A percentile compares a stretch with the other conserved stretches of the same genome.
Evolutionary conservation across 2,113 vertebrate genomes (phyloP).

Genomic region (Apodemus sylvaticus): DNA sequence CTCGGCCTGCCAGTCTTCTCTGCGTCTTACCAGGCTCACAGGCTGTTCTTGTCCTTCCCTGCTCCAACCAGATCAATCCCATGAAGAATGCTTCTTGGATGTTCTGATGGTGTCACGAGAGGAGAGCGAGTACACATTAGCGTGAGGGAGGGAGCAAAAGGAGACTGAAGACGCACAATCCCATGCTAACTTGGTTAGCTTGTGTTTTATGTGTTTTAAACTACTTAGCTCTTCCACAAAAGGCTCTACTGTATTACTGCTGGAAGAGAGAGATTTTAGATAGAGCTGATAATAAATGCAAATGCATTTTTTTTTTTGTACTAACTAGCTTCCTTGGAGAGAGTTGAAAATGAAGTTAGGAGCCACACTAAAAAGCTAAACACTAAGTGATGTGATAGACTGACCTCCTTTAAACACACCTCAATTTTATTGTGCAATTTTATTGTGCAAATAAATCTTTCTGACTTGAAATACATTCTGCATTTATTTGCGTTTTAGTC

Average conservation of each 20-base stretch:
- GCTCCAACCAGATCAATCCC: background rate
- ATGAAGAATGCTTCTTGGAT: background rate
- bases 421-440: no score
- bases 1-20: background rate
- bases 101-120: slow-evolving; percentile 18
- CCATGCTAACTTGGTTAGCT: background rate
- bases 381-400: background rate
- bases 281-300: background rate
- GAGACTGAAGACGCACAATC: background rate
- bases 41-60: background rate
- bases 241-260: background rate
- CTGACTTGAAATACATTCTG: background rate
- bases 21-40: background rate
- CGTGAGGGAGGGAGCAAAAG: background rate
- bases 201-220: background rate
- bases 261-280: background rate
- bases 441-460: slow-evolving; percentile 3
- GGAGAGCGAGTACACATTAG: background rate
- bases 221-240: background rate
- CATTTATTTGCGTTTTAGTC: background rate
- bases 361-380: background rate
- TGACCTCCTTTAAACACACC: background rate
- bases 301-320: background rate
- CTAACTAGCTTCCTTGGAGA: slow-evolving; percentile 9
- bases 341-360: background rate